Conservation (phyloP, 1,140 invertebrate species). For the Drosophila murphyi region DNA sequence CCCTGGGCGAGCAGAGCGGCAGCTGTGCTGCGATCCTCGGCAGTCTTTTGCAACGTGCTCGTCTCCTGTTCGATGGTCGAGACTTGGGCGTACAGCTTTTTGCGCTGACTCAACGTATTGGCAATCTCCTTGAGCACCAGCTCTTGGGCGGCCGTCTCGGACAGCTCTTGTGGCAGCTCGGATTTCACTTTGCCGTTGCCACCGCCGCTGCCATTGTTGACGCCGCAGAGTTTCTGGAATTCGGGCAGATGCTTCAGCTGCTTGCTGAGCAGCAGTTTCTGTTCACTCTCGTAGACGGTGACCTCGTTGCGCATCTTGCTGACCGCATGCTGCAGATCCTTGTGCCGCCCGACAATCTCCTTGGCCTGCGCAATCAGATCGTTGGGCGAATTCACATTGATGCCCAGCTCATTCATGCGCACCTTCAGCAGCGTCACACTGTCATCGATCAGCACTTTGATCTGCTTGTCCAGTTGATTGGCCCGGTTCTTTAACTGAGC, state of each 20-base stretch:
- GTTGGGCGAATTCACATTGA: constrained; percentile 92
- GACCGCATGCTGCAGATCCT: constrained; percentile 94
- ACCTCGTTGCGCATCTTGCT: constrained; percentile 93
- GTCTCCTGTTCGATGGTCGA: constrained; percentile 91
- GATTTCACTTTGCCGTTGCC: constrained; percentile 74
- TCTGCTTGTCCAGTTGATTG: constrained; percentile 95
- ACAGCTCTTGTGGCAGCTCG: constrained; percentile 82
- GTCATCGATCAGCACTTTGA: constrained; percentile 94
- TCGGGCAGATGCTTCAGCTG: constrained; percentile 85
- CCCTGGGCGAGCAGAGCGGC: constrained; percentile 84
- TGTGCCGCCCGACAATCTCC: constrained; percentile 95
- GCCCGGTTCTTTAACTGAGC: constrained; percentile 91
- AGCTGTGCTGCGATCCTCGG: constrained; percentile 87
- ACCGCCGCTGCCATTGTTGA: constrained; percentile 50
- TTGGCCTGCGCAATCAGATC: constrained; percentile 95
- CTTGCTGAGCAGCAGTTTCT: constrained; percentile 88
- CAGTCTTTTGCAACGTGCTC: constrained; percentile 89
- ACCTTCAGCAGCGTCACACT: constrained; percentile 95
- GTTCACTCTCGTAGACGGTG: constrained; percentile 87
- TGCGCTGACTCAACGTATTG: constrained; percentile 91
- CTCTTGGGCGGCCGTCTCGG: constrained; percentile 90
- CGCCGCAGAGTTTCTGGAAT: constrained; percentile 85
- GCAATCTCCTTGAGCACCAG: constrained; percentile 94
- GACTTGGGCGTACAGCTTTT: constrained; percentile 92
- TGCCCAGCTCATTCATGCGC: constrained; percentile 95